phyloP scores from a whole-genome alignment of 2,113 vertebrate species.

The Leiothrix lutea region DNA sequence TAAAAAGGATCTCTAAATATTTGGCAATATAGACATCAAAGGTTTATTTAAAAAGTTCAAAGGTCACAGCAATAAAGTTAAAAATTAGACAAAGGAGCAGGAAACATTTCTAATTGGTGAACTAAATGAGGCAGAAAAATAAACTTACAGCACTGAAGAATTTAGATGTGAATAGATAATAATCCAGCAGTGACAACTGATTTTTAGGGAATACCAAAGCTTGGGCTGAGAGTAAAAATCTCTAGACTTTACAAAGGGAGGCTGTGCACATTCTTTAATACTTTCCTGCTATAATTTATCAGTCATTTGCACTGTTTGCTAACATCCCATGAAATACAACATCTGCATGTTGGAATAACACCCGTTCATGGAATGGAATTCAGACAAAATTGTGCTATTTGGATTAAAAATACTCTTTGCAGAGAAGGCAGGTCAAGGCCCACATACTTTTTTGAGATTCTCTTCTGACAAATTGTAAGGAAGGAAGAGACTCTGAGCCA shows the following conservation, averaged over 20 bases:
- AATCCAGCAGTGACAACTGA: background rate
- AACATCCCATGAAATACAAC: background rate
- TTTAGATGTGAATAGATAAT: background rate
- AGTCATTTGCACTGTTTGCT: background rate
- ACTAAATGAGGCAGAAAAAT: background rate
- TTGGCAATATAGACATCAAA: background rate
- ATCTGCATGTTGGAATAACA: background rate
- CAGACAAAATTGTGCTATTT: background rate
- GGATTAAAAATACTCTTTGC: background rate
- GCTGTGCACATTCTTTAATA: background rate
- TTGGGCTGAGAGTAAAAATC: background rate
- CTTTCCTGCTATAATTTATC: background rate
- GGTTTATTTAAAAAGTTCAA: background rate
- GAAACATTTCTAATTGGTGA: background rate
- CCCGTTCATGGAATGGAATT: background rate
- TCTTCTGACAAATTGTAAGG: background rate
- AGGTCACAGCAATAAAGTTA: background rate
- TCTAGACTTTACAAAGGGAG: background rate
- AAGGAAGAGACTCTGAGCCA: background rate
- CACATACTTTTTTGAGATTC: background rate
- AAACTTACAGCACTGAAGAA: background rate
- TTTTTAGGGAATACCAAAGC: background rate
- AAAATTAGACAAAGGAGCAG: slow-evolving; percentile 12
- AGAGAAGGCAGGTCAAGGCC: background rate
- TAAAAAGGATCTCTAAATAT: background rate